phyloP scores from a whole-genome alignment of 2,888 invertebrate genomes.

The Zootermopsis nevadensis region DNA sequence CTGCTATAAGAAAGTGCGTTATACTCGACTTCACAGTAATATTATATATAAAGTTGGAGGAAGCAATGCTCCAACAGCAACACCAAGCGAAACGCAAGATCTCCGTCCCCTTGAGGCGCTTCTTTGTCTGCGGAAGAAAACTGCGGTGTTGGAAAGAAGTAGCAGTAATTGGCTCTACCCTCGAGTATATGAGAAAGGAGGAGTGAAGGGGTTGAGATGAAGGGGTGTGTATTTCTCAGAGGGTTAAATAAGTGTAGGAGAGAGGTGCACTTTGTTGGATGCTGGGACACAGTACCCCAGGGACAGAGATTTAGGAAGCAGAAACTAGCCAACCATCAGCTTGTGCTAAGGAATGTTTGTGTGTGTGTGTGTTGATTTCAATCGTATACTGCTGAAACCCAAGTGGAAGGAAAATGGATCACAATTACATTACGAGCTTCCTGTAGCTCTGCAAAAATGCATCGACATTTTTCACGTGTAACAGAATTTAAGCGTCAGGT shows the following conservation, averaged over 20 bases:
- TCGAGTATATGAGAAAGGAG: constrained; percentile 10
- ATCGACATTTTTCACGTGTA: no score
- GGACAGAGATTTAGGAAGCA: neutral
- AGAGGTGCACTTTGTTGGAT: neutral
- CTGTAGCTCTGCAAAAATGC: no score
- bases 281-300: constrained; percentile 23
- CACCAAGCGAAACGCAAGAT: constrained; percentile 18
- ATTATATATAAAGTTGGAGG: constrained; percentile 42
- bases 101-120: constrained; percentile 35
- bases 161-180: constrained; percentile 43
- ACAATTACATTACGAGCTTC: neutral
- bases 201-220: constrained; percentile 17
- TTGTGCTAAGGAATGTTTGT: constrained; percentile 2
- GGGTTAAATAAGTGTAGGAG: neutral
- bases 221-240: neutral
- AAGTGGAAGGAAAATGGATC: neutral
- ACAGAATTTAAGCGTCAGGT: no score
- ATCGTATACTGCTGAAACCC: neutral
- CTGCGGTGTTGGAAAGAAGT: constrained; percentile 31
- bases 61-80: constrained; percentile 3
- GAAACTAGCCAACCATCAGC: constrained; percentile 15
- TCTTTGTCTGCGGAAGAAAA: constrained; percentile 37
- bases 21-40: constrained; percentile 32
- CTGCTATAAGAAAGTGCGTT: constrained; percentile 25
- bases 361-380: neutral